These are phyloP conservation scores for Matsumyia berberina DNA, from an alignment of 2,888 invertebrate genomes.

Conservation along the genomic window DNA sequence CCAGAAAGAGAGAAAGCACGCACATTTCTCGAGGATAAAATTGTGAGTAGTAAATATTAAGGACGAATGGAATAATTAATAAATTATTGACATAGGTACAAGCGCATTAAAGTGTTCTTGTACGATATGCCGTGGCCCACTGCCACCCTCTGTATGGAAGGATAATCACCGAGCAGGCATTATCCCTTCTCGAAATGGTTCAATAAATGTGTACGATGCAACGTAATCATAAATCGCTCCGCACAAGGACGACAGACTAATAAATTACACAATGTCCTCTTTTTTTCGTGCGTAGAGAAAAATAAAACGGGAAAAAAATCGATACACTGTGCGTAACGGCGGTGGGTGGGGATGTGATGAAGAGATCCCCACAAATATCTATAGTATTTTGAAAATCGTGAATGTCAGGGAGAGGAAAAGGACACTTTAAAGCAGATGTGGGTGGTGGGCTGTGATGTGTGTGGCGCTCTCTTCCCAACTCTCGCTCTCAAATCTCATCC, in stretches of 20 bases:
- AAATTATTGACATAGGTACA: slow-evolving; percentile 72
- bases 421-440: slow-evolving; percentile 21
- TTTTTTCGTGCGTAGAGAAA: slow-evolving; percentile 22
- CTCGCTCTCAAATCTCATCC: slow-evolving; percentile 38
- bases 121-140: neutral
- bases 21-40: slow-evolving; percentile 50
- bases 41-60: slow-evolving; percentile 63
- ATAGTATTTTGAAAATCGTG: slow-evolving; percentile 7
- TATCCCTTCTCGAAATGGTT: neutral
- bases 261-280: slow-evolving; percentile 65
- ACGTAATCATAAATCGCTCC: slow-evolving; percentile 35
- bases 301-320: slow-evolving; percentile 26
- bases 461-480: neutral
- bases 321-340: slow-evolving; percentile 6
- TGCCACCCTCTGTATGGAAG: neutral
- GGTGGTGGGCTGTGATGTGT: slow-evolving; percentile 3
- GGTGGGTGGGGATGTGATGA: slow-evolving; percentile 10
- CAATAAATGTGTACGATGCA: neutral
- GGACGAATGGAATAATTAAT: slow-evolving; percentile 68
- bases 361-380: slow-evolving; percentile 38
- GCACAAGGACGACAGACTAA: slow-evolving; percentile 72
- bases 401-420: neutral
- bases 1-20: slow-evolving; percentile 33
- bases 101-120: slow-evolving; percentile 29
- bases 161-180: slow-evolving; percentile 21